Conservation (phyloP, 1,140 invertebrate species). For the Aphaenogaster rudis region DNA sequence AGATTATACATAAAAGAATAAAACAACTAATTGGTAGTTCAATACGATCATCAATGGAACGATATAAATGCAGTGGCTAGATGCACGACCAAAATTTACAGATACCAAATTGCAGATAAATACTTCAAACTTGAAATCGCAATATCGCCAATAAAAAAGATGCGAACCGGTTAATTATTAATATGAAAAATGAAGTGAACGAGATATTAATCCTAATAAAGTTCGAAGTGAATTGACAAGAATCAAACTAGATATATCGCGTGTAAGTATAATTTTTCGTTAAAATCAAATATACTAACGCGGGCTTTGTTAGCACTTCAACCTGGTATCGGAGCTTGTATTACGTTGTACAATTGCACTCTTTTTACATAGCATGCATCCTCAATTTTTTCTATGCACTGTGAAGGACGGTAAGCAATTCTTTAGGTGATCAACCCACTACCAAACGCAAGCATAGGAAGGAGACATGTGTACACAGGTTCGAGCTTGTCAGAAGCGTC, state of each 20-base stretch:
- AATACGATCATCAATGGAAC: constrained; percentile 61
- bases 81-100: constrained; percentile 34
- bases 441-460: constrained; percentile 72
- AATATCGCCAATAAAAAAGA: neutral
- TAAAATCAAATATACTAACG: neutral
- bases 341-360: constrained; percentile 57
- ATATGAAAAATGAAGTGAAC: neutral
- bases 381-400: constrained; percentile 66
- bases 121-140: neutral
- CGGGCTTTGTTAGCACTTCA: neutral
- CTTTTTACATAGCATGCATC: constrained; percentile 66
- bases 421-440: constrained; percentile 65
- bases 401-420: constrained; percentile 68
- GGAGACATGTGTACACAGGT: constrained; percentile 40
- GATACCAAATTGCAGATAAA: constrained; percentile 36
- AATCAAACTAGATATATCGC: neutral
- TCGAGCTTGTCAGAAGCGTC: constrained; percentile 48
- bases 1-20: constrained; percentile 28
- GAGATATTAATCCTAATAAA: neutral
- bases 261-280: neutral
- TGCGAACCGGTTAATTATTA: neutral
- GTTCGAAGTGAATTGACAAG: neutral
- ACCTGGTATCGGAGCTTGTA: constrained; percentile 40
- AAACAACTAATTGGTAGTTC: constrained; percentile 36
- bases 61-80: constrained; percentile 31